Conservation (phyloP, 2,888 invertebrate species). For the Limenitis camilla region DNA sequence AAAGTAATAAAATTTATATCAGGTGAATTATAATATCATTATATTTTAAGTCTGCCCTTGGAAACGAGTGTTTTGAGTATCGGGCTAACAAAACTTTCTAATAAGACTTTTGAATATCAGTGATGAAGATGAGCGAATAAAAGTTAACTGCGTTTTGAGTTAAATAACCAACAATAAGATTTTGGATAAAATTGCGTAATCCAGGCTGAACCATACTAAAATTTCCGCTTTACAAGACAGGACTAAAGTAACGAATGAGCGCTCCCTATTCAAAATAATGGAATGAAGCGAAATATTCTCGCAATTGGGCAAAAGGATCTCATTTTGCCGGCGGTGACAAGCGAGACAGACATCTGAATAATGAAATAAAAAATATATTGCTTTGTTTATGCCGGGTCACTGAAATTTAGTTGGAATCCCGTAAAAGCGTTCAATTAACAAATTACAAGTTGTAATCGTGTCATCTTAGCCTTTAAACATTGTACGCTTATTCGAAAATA, state of each 20-base stretch:
- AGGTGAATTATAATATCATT: background rate
- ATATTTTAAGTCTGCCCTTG: background rate
- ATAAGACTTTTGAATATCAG: too few relatives aligned
- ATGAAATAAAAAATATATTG: slow-evolving; percentile 28
- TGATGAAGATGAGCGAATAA: background rate
- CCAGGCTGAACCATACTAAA: slow-evolving; percentile 21
- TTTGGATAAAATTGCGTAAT: slow-evolving; percentile 19
- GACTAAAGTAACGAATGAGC: slow-evolving; percentile 28
- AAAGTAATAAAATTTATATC: background rate
- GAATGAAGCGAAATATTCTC: slow-evolving; percentile 29
- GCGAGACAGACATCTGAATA: slow-evolving; percentile 26
- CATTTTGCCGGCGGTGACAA: slow-evolving; percentile 27
- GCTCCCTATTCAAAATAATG: slow-evolving; percentile 26
- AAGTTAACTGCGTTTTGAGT: slow-evolving; percentile 9
- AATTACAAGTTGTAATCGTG: background rate
- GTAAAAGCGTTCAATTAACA: background rate
- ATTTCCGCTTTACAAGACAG: slow-evolving; percentile 25
- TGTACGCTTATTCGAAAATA: background rate
- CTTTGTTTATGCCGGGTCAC: slow-evolving; percentile 18
- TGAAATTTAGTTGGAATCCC: slow-evolving; percentile 13
- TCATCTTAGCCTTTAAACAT: background rate
- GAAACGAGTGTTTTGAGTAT: too few relatives aligned
- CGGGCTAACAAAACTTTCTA: too few relatives aligned
- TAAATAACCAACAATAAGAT: slow-evolving; percentile 19
- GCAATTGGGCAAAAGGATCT: slow-evolving; percentile 30